Conservation (phyloP, 2,888 invertebrate genomes). For the Xestia rhomboidea region DNA sequence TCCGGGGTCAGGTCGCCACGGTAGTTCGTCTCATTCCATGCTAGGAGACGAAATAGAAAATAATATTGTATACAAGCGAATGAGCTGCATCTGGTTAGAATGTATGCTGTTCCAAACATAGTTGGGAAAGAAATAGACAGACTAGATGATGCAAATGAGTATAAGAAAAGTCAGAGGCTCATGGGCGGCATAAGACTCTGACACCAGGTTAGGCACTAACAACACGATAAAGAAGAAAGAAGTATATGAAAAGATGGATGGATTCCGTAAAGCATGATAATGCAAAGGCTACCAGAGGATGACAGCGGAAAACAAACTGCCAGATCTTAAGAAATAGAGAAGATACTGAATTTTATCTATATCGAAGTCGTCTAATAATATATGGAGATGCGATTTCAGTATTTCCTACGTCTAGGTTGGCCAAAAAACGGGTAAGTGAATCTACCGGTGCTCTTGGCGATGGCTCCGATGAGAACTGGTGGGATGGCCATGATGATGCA, state of each 20-base stretch:
- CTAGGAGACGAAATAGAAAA: constrained; percentile 85
- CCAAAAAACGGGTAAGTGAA: neutral
- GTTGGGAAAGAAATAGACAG: neutral
- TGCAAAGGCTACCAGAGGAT: neutral
- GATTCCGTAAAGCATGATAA: neutral
- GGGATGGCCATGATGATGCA: constrained; percentile 99
- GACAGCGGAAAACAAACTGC: neutral
- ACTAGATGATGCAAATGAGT: neutral
- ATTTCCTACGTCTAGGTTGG: too few species aligned
- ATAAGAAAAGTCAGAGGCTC: neutral
- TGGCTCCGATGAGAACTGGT: constrained; percentile 98
- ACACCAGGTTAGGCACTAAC: too few species aligned
- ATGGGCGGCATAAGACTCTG: too few species aligned
- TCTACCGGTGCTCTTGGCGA: constrained; percentile 98
- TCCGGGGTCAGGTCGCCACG: constrained; percentile 91
- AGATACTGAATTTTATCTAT: neutral
- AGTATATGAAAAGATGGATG: neutral
- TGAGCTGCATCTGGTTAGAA: neutral
- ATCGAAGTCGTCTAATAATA: neutral
- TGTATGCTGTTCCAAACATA: neutral
- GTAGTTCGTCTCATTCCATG: constrained; percentile 98
- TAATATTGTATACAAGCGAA: neutral
- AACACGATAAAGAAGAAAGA: too few species aligned
- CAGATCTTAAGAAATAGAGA: too few species aligned
- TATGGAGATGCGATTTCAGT: too few species aligned